Evolutionary conservation across 2,797 vertebrate species (phyloP), one percentile per base, ranked within the genome.

Genomic region (Arnoldichthys spilopterus): DNA sequence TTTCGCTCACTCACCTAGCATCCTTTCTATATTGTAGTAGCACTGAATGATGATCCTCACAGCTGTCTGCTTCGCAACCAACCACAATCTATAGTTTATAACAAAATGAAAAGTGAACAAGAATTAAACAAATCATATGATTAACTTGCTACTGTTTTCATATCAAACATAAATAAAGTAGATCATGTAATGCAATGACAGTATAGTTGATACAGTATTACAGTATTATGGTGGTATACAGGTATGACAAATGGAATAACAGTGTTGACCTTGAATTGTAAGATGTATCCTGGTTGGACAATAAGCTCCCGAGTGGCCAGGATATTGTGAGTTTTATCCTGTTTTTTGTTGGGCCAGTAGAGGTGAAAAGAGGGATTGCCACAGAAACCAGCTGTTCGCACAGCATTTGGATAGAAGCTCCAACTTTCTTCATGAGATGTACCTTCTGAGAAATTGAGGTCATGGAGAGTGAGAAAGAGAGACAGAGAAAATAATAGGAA

Each of bases 261-360:
- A 22, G 9, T 79, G 40, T 91, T 92, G 91, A 99, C 98, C 95
- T 98, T 98, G 87, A 99, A 99, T 86, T 99, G 98, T 81, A 99
- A 93, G 93, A 98, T 96, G 89, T 99, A 98, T 86, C 97, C 98
- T 66, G 98, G 96, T 83, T 99, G 97, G 87, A 99, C 96, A 81
- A 99, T 99, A 84, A 99, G 97, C 82, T 99, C 98, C 24, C 97
- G 92, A 62, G 98, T 98, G 78, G 95, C 96, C 81, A 99, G 92
- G 86, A 97, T 96, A 89, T 97, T 99, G 89, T 97, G 94, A 6
- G 96, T 98, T 86, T 92, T 94, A 85, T 98, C 97, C 84, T 97
- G 96, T 87, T 98, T 98, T 91, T 98, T 98, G 90, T 99, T 99
- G 56, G 98, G 97, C 98, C 98, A 99, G 88, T 98, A 99, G 74